phyloP scores from a whole-genome alignment of 2,113 vertebrate species.

The Calidris pugnax region DNA sequence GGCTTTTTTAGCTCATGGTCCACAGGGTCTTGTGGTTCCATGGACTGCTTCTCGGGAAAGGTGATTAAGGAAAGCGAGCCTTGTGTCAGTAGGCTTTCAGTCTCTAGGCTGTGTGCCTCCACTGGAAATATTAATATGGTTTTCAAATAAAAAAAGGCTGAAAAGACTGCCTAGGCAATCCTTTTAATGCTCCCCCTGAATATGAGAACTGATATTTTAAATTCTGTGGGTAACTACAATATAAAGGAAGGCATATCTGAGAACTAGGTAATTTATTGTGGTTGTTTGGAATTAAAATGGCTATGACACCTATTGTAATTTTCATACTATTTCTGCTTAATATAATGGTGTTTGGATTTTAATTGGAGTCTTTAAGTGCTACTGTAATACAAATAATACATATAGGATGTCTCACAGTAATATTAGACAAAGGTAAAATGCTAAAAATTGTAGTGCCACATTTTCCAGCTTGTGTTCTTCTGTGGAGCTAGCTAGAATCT shows the following conservation, averaged over 20 bases:
- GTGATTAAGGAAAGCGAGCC: not conserved
- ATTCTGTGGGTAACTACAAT: not conserved
- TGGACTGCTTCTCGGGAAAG: not conserved
- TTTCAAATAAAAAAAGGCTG: not conserved
- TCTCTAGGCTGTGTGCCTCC: not conserved
- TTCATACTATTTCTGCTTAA: not conserved
- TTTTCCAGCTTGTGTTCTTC: not conserved
- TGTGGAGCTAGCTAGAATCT: not conserved
- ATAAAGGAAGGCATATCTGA: not conserved
- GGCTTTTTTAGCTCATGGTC: not conserved
- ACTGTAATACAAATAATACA: not conserved
- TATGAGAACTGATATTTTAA: not conserved
- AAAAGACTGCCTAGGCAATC: not conserved
- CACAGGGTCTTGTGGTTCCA: not conserved
- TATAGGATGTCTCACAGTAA: not conserved
- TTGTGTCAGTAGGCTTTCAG: not conserved
- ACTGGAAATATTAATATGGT: not conserved
- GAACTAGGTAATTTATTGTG: not conserved
- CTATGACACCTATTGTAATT: not conserved
- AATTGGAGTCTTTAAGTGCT: slow-evolving; percentile 29
- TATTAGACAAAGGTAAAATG: not conserved
- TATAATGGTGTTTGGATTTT: not conserved
- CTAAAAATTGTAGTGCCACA: not conserved
- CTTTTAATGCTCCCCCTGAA: not conserved
- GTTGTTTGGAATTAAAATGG: slow-evolving; percentile 19